These are phyloP conservation scores for Vicugna pacos DNA, from an alignment of 2,113 vertebrate genomes.

Conservation along the genomic window DNA sequence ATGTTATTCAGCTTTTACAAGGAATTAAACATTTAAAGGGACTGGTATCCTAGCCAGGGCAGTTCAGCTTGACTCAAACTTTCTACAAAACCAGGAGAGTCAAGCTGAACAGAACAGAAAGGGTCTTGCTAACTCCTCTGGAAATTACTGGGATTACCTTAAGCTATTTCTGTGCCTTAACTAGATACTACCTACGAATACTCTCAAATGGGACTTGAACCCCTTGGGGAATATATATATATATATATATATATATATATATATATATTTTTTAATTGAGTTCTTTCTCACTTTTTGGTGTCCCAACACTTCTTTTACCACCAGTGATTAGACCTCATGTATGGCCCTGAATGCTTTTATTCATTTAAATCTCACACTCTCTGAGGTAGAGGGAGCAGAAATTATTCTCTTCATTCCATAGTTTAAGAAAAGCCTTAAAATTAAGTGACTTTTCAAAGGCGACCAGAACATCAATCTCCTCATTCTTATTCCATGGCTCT, in stretches of 20 bases:
- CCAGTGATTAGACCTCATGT: not conserved
- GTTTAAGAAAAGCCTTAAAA: not conserved
- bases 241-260: not conserved
- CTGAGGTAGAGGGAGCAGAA: not conserved
- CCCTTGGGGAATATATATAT: not conserved
- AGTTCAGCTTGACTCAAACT: not conserved
- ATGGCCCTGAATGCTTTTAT: not conserved
- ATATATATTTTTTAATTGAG: not conserved
- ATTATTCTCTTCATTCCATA: conserved; percentile 9
- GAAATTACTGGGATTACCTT: conserved; percentile 38
- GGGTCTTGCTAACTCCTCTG: not conserved
- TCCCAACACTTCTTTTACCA: not conserved
- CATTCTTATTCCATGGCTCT: not conserved
- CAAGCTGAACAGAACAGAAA: conserved; percentile 14
- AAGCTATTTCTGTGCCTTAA: not conserved
- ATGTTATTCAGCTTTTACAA: not conserved
- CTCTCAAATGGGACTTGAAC: not conserved
- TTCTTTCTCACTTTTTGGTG: not conserved
- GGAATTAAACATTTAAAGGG: not conserved
- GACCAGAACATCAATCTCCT: not conserved
- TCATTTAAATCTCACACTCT: conserved; percentile 27
- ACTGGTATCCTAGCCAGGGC: not conserved
- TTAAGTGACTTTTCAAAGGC: conserved; percentile 9
- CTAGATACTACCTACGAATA: not conserved
- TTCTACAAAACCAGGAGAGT: not conserved